phyloP scores from a whole-genome alignment of 2,113 vertebrate genomes.

The Cathartes aura region DNA sequence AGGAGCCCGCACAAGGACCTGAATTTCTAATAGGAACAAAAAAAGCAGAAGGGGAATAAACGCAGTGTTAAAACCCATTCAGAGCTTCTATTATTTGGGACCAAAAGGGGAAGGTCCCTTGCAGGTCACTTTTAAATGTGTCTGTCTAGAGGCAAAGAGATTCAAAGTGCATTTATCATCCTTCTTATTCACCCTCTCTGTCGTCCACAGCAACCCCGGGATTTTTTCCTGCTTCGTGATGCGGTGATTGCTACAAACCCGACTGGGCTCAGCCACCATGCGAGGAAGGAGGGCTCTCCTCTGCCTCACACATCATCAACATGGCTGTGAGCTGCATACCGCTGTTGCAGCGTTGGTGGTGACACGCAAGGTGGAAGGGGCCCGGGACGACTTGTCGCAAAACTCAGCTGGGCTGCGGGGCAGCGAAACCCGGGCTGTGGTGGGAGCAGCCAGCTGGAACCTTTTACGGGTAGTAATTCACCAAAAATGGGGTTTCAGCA shows the following conservation, averaged over 20 bases:
- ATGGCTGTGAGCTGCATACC: neutral
- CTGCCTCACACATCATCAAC: neutral
- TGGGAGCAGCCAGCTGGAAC: constrained; percentile 24
- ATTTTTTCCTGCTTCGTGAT: neutral
- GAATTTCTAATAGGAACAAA: constrained; percentile 25
- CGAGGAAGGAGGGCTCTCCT: neutral
- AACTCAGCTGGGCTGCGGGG: neutral
- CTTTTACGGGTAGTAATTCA: neutral
- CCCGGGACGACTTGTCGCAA: neutral
- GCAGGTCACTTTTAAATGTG: constrained; percentile 48
- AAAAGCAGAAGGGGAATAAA: neutral
- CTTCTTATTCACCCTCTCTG: neutral
- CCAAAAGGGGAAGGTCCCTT: constrained; percentile 39
- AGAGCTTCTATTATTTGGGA: constrained; percentile 38
- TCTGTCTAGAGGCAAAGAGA: constrained; percentile 29
- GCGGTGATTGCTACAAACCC: neutral
- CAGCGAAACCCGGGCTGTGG: neutral
- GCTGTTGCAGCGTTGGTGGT: neutral
- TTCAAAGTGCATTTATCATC: constrained; percentile 32
- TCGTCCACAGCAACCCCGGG: neutral
- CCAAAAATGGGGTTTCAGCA: neutral
- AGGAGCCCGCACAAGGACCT: neutral
- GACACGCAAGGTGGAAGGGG: neutral
- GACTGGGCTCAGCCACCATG: neutral
- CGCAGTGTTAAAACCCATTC: constrained; percentile 13